Conservation (phyloP, 1,140 invertebrate genomes). For the Meloidogyne chitwoodi region DNA sequence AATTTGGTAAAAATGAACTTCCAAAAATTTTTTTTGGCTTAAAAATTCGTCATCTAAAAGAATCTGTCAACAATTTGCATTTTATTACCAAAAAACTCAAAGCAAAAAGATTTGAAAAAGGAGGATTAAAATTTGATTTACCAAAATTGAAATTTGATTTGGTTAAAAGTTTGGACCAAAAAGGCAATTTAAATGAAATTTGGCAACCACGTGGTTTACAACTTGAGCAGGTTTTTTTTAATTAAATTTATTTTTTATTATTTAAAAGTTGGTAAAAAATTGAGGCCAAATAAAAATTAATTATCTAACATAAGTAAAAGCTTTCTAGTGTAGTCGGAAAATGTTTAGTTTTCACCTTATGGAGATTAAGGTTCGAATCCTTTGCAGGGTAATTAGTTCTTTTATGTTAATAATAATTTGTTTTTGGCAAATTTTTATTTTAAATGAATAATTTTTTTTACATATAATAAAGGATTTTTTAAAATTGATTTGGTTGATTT, state of each 20-base stretch:
- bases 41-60: slow-evolving; percentile 17
- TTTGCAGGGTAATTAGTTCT: not conserved
- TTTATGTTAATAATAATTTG: no score
- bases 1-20: slow-evolving; percentile 18
- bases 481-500: no score
- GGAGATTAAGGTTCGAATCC: no score
- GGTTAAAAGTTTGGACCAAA: slow-evolving; percentile 53
- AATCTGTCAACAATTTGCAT: slow-evolving; percentile 24
- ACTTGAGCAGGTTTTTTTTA: slow-evolving; percentile 36
- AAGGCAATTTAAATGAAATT: not conserved
- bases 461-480: no score
- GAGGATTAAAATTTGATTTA: slow-evolving; percentile 52
- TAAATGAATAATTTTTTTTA: not conserved
- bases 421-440: not conserved
- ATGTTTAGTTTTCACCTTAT: no score
- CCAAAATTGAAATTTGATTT: slow-evolving; percentile 53
- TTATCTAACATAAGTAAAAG: no score
- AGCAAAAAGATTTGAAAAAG: slow-evolving; percentile 36
- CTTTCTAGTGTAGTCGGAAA: not conserved
- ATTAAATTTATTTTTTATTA: not conserved
- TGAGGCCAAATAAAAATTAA: not conserved
- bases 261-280: no score
- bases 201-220: slow-evolving; percentile 39
- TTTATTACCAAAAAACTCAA: slow-evolving; percentile 45
- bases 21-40: slow-evolving; percentile 47